Percentiles rank a stretch among this genome's conserved stretches.
Conservation (phyloP, 2,888 invertebrate genomes). For the Camptogramma bilineatum region DNA sequence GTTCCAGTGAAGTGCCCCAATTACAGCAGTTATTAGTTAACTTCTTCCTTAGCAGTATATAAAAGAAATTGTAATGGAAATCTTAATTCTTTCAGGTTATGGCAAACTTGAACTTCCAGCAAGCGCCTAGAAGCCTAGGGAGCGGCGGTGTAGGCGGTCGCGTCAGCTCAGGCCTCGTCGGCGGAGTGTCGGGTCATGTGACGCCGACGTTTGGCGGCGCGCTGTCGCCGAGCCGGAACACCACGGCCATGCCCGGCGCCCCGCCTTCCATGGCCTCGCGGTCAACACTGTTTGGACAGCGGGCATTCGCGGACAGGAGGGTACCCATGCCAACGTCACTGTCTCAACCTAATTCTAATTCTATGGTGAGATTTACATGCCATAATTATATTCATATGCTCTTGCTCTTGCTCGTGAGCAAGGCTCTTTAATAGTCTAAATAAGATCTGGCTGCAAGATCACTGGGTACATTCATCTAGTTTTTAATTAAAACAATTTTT, state of each 20-base stretch:
- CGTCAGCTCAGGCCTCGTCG: conserved; percentile 89
- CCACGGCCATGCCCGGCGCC: conserved; percentile 78
- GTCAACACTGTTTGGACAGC: conserved; percentile 90
- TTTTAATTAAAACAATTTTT: no score
- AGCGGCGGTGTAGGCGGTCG: conserved; percentile 86
- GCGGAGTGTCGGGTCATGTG: conserved; percentile 87
- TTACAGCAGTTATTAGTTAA: no score
- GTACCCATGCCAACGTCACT: conserved; percentile 87
- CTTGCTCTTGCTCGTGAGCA: no score
- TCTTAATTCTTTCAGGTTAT: conserved; percentile 87
- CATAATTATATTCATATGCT: neutral
- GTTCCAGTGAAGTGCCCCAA: no score
- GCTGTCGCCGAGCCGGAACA: conserved; percentile 75
- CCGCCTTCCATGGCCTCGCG: conserved; percentile 86
- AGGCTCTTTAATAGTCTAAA: no score
- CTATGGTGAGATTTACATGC: conserved; percentile 69
- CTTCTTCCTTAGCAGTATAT: no score
- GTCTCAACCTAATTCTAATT: conserved; percentile 83
- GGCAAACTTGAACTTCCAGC: conserved; percentile 97
- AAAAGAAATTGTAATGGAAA: neutral
- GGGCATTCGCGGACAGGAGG: conserved; percentile 92
- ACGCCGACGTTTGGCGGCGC: conserved; percentile 82
- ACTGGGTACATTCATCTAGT: no score
- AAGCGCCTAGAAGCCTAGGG: conserved; percentile 95
- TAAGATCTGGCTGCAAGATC: no score